phyloP scores from a whole-genome alignment of 2,113 vertebrate species.

The Hyperoodon ampullatus region DNA sequence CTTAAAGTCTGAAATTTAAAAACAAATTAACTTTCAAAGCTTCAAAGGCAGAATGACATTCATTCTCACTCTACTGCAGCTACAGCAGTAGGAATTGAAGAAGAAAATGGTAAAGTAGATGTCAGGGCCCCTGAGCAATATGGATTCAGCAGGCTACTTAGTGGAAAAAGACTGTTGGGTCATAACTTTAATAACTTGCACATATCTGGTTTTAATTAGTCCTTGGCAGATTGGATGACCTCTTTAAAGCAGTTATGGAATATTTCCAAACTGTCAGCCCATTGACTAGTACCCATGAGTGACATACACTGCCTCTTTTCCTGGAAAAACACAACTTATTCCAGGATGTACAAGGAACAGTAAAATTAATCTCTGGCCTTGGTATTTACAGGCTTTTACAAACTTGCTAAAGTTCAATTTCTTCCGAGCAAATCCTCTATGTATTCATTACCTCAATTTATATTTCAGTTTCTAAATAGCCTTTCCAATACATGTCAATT shows the following conservation, averaged over 20 bases:
- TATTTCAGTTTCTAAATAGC: not conserved
- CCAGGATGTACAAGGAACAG: not conserved
- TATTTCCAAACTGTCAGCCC: not conserved
- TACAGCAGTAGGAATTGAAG: constrained; percentile 54
- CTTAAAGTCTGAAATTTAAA: constrained; percentile 55
- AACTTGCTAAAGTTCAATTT: not conserved
- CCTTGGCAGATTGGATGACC: constrained; percentile 43
- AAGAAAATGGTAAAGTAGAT: constrained; percentile 41
- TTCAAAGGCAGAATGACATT: constrained; percentile 62
- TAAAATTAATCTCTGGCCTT: not conserved
- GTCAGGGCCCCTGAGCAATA: constrained; percentile 49
- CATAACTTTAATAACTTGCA: constrained; percentile 56
- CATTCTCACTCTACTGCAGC: constrained; percentile 57
- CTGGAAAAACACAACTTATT: not conserved
- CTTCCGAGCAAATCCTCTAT: not conserved
- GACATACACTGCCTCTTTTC: not conserved
- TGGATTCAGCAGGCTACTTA: constrained; percentile 18
- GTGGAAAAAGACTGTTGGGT: not conserved
- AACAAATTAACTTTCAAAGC: constrained; percentile 67
- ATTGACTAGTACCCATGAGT: not conserved
- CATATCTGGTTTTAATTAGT: constrained; percentile 66
- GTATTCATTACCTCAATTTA: not conserved
- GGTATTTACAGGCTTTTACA: not conserved
- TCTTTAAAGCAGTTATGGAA: not conserved
- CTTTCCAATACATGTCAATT: not conserved